Conservation (phyloP, 1,140 invertebrate genomes). For the Euura lappo region DNA sequence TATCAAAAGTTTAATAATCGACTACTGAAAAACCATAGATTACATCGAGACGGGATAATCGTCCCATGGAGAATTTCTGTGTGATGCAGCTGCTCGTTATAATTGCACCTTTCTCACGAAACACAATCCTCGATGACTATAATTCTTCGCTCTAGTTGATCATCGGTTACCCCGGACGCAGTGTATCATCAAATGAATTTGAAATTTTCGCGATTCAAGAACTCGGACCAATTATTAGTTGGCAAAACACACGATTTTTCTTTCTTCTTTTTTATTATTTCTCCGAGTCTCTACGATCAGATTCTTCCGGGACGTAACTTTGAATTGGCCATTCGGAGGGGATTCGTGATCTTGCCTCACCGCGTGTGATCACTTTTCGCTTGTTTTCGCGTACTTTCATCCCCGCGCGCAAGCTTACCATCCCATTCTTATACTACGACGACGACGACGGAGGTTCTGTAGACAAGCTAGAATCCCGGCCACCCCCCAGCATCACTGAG, state of each 20-base stretch:
- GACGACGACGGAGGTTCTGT: too few species aligned
- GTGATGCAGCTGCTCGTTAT: conserved; percentile 40
- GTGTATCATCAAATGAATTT: neutral
- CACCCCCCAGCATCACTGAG: conserved; percentile 21
- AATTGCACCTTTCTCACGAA: conserved; percentile 34
- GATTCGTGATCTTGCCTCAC: neutral
- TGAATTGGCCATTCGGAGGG: conserved; percentile 13
- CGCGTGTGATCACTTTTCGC: conserved; percentile 13
- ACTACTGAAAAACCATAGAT: conserved; percentile 37
- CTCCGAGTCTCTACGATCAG: neutral
- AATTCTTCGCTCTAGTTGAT: too few species aligned
- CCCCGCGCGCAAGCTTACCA: too few species aligned
- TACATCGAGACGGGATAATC: conserved; percentile 46
- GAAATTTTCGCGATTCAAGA: neutral
- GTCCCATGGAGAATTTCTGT: conserved; percentile 16
- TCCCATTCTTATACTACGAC: too few species aligned
- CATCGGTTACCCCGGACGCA: neutral
- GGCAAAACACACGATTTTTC: neutral
- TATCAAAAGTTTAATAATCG: too few species aligned
- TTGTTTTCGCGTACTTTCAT: neutral
- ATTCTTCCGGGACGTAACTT: conserved; percentile 9
- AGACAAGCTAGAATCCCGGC: too few species aligned
- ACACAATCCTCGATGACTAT: too few species aligned
- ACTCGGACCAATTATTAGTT: conserved; percentile 28
- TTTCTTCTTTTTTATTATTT: conserved; percentile 25